Base-by-base conservation (phyloP, 2,113 vertebrate species). In the Cyphomyrus discorhynchus region DNA sequence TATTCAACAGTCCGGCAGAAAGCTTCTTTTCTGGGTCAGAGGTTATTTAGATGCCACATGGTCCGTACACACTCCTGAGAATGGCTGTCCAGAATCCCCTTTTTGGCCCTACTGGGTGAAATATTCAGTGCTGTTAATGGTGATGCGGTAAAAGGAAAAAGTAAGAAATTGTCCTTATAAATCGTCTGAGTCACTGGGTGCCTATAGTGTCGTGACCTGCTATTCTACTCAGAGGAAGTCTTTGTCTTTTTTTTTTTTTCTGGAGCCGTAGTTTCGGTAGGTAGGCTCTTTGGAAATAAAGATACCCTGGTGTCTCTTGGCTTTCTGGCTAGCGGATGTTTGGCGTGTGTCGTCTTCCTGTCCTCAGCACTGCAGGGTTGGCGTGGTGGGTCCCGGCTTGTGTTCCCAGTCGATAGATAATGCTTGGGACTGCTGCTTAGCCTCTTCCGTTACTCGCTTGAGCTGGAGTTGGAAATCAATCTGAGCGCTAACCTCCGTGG, bases 31-130 rank as follows among this genome's bases (percentile, higher is more conserved):
- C n/a, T 70, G 21, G 90, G 90, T 88, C 90, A 88, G 46, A 88
- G 86, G 77, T 90, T 83, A 83, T 88, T 83, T 31, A 58, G 42
- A 46, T 56, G 52, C 50, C 89, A 88, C 89, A 90, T 90, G 86
- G 39, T 70, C 70, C 0, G 21, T 19, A n/a, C 9, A 9, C 50
- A 83, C 50, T 74, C 88, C 19, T 82, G 52, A 47, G 74, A 90
- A 17, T 3, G 82, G 46, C 27, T 52, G 46, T 35, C 10, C 24
- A 24, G 49, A 85, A 85, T 13, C 42, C 46, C 24, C 83, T 10
- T 49, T 86, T 86, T n/a, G 53, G 46, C 24, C n/a, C 21, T 83
- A 46, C 42, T 83, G n/a, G n/a, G 62, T 31, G 62, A 70, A 31
- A 31, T 70, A 70, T 70, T 31, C 62, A 70, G 62, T 58, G 56